A percentile compares a stretch with the other conserved stretches of the same genome.
Conservation (phyloP, 2,888 invertebrate species). For the Limnephilus rhombicus region DNA sequence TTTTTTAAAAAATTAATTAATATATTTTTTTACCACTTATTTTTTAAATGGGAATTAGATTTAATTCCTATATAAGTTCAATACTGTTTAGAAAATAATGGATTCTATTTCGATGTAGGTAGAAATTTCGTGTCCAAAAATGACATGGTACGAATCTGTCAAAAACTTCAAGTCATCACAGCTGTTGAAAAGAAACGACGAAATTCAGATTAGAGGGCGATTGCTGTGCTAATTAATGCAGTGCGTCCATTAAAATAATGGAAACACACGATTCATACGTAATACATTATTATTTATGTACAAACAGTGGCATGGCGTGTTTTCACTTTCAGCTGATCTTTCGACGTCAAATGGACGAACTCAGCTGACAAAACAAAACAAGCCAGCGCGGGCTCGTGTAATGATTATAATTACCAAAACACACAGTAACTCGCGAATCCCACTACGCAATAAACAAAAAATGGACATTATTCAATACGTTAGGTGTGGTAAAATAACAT, state of each 20-base stretch:
- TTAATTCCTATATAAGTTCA: background rate
- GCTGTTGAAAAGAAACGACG: background rate
- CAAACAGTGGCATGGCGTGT: background rate
- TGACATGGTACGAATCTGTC: background rate
- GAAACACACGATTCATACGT: background rate
- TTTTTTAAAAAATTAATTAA: background rate
- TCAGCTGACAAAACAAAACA: constrained; percentile 37
- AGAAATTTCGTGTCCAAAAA: background rate
- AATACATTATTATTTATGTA: constrained; percentile 12
- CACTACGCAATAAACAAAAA: constrained; percentile 33
- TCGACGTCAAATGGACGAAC: constrained; percentile 21
- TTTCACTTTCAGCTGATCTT: constrained; percentile 52
- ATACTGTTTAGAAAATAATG: background rate
- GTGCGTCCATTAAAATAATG: background rate
- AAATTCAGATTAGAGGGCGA: background rate
- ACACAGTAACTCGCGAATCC: background rate
- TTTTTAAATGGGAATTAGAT: background rate
- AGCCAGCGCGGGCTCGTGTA: background rate
- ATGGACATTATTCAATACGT: constrained; percentile 40
- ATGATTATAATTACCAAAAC: background rate
- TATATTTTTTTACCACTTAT: background rate
- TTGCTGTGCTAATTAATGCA: background rate
- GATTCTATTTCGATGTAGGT: background rate
- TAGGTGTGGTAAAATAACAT: constrained; percentile 52
- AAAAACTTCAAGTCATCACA: background rate